phyloP scores from a whole-genome alignment of 2,888 invertebrate species.

The Lucinisca nassula region DNA sequence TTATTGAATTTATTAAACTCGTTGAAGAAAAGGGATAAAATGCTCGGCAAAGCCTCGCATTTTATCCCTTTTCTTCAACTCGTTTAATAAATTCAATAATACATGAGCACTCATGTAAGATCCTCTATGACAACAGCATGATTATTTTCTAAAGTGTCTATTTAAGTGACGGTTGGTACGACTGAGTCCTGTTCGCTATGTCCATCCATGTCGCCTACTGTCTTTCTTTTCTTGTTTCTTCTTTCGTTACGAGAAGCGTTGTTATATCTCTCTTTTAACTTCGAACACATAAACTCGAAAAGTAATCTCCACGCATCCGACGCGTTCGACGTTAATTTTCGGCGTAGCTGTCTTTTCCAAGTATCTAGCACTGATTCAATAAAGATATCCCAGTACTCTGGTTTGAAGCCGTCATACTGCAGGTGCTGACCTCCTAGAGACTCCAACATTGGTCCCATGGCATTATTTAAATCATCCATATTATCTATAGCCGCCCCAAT shows the following conservation, averaged over 20 bases:
- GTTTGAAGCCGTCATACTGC: conserved; percentile 78
- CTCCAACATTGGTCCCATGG: conserved; percentile 75
- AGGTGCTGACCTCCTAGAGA: conserved; percentile 79
- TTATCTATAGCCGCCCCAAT: conserved; percentile 82
- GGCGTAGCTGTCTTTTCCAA: conserved; percentile 75
- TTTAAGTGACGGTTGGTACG: too few relatives aligned
- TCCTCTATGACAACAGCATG: too few relatives aligned
- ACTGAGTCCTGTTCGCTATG: too few relatives aligned
- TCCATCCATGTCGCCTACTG: background rate
- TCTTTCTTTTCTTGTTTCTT: too few relatives aligned
- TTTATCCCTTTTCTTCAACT: too few relatives aligned
- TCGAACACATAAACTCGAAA: conserved; percentile 77
- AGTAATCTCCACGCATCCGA: conserved; percentile 70
- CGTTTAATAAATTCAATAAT: too few relatives aligned
- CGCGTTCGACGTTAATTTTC: conserved; percentile 62
- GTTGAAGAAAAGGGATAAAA: too few relatives aligned
- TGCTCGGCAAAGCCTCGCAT: too few relatives aligned
- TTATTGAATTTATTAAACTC: too few relatives aligned
- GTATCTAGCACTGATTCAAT: conserved; percentile 75
- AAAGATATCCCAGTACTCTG: conserved; percentile 79
- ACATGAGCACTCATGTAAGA: too few relatives aligned
- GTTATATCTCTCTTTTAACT: conserved; percentile 78
- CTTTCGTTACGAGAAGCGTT: background rate
- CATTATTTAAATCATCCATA: conserved; percentile 74
- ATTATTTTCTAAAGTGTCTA: too few relatives aligned